Base-by-base conservation (phyloP, 64 coral and sea anemone species). In the Hydrozoanthus tunicans region DNA sequence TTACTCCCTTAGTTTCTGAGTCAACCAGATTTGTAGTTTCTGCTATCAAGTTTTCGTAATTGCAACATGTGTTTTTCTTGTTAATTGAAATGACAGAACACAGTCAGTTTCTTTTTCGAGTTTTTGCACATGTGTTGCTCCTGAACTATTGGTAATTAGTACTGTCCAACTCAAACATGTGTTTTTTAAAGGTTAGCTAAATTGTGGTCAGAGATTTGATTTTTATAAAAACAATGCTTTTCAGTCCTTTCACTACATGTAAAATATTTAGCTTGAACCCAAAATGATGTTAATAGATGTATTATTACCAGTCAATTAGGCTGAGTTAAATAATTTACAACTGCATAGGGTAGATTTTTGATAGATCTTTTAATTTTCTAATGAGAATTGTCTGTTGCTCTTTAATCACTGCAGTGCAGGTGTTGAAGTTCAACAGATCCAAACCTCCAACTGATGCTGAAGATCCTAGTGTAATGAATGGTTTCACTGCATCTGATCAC, bases 371-470 rank as follows among this genome's bases (percentile, higher is more conserved):
- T 43, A 43, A 59, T 73, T 71, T 24, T 60, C 11, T 69, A 43
- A 55, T 78, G 43, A 10, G 32, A 10, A 3, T 74, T 9, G 20
- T 10, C 4, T 3, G 8, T 7, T 8, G 6, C 1, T 9, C 4
- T 10, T 51, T 4, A 75, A 8, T 75, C 9, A 12, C 2, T 75
- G 27, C 8, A 96, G 95, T 89, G 5, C 73, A 89, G 74, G 95
- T 96, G 53, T 7, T 96, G 11, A 96, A 92, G 78, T 96, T 96
- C 60, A 96, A 96, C 70, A 82, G 27, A 65, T 66, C 62, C 25
- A 89, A 88, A 79, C 92, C 92, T 23, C 71, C 82, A 6, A 92
- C 95, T 78, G 95, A 96, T 89, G 92, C 92, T 0, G 92, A 96
- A 67, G 92, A 96, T 32, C 72, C 59, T 53, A 89, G 93, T 51